Percentiles rank a stretch among this genome's conserved stretches.
phyloP scores from a whole-genome alignment of 2,797 vertebrate species.

The Squalus acanthias region DNA sequence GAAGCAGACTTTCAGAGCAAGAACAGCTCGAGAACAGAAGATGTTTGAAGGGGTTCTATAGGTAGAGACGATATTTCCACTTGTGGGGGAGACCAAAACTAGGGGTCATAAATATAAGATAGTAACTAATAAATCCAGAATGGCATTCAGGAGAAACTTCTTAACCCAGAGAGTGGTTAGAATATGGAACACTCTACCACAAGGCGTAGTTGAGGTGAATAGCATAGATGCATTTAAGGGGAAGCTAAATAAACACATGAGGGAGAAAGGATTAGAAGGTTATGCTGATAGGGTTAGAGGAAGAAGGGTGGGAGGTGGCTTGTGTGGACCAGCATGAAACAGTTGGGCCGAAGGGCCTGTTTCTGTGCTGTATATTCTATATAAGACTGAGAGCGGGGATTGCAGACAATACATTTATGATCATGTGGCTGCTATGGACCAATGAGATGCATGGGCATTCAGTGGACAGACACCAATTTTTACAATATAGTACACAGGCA shows the following conservation, averaged over 20 bases:
- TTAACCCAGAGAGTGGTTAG: neutral
- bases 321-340: neutral
- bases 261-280: neutral
- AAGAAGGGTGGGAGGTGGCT: neutral
- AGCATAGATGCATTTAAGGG: neutral
- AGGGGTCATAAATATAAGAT: neutral
- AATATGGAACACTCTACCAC: neutral
- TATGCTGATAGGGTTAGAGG: neutral
- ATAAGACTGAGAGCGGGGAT: neutral
- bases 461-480: neutral
- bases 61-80: neutral
- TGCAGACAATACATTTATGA: neutral
- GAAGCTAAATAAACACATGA: neutral
- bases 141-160: neutral
- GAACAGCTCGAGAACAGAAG: neutral
- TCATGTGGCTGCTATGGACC: neutral
- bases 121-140: neutral
- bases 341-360: neutral
- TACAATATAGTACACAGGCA: neutral
- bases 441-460: neutral
- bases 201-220: neutral
- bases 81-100: neutral
- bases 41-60: neutral
- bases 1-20: neutral
- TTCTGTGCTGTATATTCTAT: neutral